Evolutionary conservation across 2,797 vertebrate species (phyloP).

Genomic region (Fratercula arctica): DNA sequence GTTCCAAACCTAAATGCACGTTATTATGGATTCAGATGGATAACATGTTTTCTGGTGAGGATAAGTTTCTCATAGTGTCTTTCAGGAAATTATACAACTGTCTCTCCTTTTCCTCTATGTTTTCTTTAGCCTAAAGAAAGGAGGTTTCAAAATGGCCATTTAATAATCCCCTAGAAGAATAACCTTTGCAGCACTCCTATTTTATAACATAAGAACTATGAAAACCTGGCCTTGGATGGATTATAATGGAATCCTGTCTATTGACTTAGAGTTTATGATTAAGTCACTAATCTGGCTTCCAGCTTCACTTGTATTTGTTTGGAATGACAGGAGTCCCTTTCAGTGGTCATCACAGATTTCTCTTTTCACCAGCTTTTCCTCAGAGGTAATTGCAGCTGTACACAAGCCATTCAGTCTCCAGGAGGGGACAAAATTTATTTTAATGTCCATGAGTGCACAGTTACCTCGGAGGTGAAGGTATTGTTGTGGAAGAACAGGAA

Average conservation of each 20-base stretch:
- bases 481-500: slow-evolving; percentile 47
- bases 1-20: slow-evolving; percentile 6
- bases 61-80: slow-evolving; percentile 30
- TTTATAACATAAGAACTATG: slow-evolving; percentile 38
- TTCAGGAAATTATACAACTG: slow-evolving; percentile 23
- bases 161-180: slow-evolving; percentile 46
- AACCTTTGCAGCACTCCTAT: slow-evolving; percentile 33
- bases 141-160: slow-evolving; percentile 16
- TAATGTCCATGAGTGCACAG: slow-evolving; percentile 32
- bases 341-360: slow-evolving; percentile 49
- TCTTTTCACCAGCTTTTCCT: slow-evolving; percentile 55
- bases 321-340: slow-evolving; percentile 52
- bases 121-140: slow-evolving; percentile 9
- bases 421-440: slow-evolving; percentile 49
- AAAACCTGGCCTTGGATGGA: slow-evolving; percentile 47
- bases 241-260: slow-evolving; percentile 44
- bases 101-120: neutral
- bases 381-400: slow-evolving; percentile 52
- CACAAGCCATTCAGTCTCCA: slow-evolving; percentile 31
- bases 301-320: slow-evolving; percentile 65
- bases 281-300: slow-evolving; percentile 61
- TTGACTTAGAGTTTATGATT: slow-evolving; percentile 49
- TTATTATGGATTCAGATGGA: slow-evolving; percentile 34
- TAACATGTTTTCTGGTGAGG: neutral
- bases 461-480: slow-evolving; percentile 32